phyloP scores from a whole-genome alignment of 2,113 vertebrate genomes.

The Osmerus mordax region DNA sequence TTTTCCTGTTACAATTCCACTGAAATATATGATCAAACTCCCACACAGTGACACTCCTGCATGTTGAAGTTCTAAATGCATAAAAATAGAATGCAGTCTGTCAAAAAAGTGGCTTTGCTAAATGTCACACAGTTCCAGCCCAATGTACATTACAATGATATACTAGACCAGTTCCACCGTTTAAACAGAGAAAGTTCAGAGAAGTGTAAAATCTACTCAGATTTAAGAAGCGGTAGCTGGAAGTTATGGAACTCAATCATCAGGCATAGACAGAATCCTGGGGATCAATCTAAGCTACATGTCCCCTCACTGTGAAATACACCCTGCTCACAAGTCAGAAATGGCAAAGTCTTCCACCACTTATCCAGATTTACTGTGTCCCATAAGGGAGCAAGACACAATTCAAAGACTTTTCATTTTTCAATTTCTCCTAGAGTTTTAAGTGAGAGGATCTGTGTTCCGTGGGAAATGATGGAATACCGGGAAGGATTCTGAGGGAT shows the following conservation, averaged over 20 bases:
- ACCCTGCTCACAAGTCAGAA: conserved; percentile 75
- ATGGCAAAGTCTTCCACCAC: conserved; percentile 80
- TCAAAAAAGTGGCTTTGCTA: conserved; percentile 41
- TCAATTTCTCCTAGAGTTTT: conserved; percentile 68
- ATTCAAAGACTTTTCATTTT: conserved; percentile 80
- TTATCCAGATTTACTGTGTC: conserved; percentile 85
- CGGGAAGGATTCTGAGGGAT: no score
- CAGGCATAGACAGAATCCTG: conserved; percentile 83
- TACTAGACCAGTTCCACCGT: conserved; percentile 81
- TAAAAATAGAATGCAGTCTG: neutral
- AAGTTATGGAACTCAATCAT: conserved; percentile 93
- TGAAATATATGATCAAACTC: neutral
- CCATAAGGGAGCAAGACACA: conserved; percentile 81
- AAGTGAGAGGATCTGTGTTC: no score
- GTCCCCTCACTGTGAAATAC: conserved; percentile 78
- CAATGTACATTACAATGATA: conserved; percentile 88
- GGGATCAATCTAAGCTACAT: conserved; percentile 81
- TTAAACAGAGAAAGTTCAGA: conserved; percentile 82
- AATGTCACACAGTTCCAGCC: conserved; percentile 55
- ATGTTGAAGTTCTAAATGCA: neutral
- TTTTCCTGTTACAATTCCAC: no score
- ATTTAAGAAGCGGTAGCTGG: conserved; percentile 93
- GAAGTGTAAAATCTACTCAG: conserved; percentile 89
- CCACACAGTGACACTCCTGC: conserved; percentile 1
- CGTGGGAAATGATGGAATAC: no score